phyloP scores from a whole-genome alignment of 2,888 invertebrate species.

The Scaeva pyrastri region DNA sequence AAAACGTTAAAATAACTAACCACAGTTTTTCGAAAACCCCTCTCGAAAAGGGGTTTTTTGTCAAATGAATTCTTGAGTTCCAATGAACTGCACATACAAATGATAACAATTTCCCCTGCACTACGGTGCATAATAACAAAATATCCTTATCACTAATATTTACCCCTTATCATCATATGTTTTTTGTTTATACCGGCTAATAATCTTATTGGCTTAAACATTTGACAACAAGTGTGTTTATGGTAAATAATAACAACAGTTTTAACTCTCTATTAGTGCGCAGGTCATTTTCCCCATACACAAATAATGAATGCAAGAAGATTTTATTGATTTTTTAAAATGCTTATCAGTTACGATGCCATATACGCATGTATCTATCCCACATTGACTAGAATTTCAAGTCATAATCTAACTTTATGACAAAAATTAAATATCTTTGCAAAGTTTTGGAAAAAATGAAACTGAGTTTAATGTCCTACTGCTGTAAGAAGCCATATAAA shows the following conservation, averaged over 20 bases:
- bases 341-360: constrained; percentile 64
- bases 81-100: neutral
- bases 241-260: constrained; percentile 12
- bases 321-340: constrained; percentile 64
- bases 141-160: constrained; percentile 28
- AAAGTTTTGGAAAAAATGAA: neutral
- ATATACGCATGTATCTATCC: constrained; percentile 63
- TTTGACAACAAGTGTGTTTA: constrained; percentile 69
- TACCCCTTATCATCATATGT: constrained; percentile 11
- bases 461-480: too few relatives aligned
- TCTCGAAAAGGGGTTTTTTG: neutral
- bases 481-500: too few relatives aligned
- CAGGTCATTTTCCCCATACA: constrained; percentile 69
- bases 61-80: neutral
- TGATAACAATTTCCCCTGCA: neutral
- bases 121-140: neutral
- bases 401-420: constrained; percentile 51
- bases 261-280: constrained; percentile 52
- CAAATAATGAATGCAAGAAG: constrained; percentile 51
- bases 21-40: too few relatives aligned
- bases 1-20: too few relatives aligned
- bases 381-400: neutral
- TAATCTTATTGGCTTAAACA: neutral
- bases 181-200: constrained; percentile 61
- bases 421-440: neutral